phyloP scores from a whole-genome alignment of 2,113 vertebrate genomes.

The Heliornis fulica region DNA sequence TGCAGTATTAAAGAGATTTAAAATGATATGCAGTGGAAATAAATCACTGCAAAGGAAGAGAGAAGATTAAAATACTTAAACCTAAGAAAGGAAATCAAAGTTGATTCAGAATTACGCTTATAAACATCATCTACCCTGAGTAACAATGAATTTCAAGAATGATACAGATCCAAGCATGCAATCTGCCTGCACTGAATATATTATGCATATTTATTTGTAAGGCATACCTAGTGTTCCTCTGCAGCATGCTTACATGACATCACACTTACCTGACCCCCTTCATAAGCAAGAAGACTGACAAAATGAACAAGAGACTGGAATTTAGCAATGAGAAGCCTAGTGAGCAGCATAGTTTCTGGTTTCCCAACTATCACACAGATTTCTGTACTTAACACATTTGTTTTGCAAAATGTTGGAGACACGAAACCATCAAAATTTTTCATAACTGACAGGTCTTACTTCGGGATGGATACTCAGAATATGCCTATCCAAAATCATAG shows the following conservation, averaged over 20 bases:
- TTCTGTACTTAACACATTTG: background rate
- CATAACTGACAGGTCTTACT: background rate
- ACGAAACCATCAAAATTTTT: background rate
- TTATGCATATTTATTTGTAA: background rate
- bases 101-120: background rate
- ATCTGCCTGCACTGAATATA: background rate
- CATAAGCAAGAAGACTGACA: background rate
- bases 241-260: background rate
- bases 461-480: background rate
- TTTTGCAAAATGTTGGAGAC: background rate
- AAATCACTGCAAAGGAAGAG: constrained; percentile 37
- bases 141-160: background rate
- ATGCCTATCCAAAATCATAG: background rate
- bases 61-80: constrained; percentile 4
- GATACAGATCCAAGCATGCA: background rate
- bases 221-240: background rate
- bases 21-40: constrained; percentile 18
- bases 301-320: background rate
- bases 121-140: background rate
- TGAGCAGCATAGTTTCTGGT: background rate
- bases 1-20: constrained; percentile 49
- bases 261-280: background rate
- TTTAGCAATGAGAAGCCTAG: background rate
- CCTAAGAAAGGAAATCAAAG: background rate
- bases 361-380: background rate